These are phyloP conservation scores for Perizoma affinitatum DNA, from an alignment of 2,888 invertebrate species.

Conservation along the genomic window DNA sequence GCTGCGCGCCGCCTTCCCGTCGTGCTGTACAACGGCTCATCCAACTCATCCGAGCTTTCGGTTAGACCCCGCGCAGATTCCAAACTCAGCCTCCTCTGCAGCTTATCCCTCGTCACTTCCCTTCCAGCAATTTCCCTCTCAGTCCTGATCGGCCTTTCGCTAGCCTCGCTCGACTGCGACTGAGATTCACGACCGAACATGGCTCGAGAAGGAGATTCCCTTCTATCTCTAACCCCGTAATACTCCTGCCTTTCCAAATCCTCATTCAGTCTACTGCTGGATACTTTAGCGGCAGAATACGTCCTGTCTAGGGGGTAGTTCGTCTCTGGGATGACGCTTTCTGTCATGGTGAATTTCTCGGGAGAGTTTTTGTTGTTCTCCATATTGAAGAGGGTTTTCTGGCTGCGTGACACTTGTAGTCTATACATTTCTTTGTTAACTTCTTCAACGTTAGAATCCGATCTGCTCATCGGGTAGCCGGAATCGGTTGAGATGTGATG, in stretches of 20 bases:
- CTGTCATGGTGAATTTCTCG: conserved; percentile 69
- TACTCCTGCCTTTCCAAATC: conserved; percentile 75
- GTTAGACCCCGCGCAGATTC: conserved; percentile 89
- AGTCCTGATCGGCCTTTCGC: conserved; percentile 65
- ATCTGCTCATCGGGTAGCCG: conserved; percentile 76
- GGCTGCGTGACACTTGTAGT: conserved; percentile 78
- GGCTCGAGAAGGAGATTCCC: conserved; percentile 66
- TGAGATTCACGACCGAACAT: conserved; percentile 68
- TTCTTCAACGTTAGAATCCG: conserved; percentile 80
- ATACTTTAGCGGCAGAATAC: conserved; percentile 77
- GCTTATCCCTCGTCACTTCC: conserved; percentile 62
- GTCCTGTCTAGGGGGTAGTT: conserved; percentile 78
- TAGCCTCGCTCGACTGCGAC: conserved; percentile 70
- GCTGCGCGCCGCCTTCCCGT: conserved; percentile 83
- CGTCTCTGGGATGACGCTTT: conserved; percentile 69
- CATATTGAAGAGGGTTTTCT: conserved; percentile 78
- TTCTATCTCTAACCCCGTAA: conserved; percentile 62
- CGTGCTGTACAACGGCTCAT: conserved; percentile 80
- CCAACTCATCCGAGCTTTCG: conserved; percentile 88
- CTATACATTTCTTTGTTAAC: conserved; percentile 82
- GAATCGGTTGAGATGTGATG: conserved; percentile 77
- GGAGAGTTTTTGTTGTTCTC: conserved; percentile 73
- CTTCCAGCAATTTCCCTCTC: conserved; percentile 51
- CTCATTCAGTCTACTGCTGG: conserved; percentile 74
- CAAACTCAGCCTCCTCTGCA: conserved; percentile 86